Evolutionary conservation across 2,797 vertebrate species (phyloP).

Genomic region (Coregonus ussuriensis): DNA sequence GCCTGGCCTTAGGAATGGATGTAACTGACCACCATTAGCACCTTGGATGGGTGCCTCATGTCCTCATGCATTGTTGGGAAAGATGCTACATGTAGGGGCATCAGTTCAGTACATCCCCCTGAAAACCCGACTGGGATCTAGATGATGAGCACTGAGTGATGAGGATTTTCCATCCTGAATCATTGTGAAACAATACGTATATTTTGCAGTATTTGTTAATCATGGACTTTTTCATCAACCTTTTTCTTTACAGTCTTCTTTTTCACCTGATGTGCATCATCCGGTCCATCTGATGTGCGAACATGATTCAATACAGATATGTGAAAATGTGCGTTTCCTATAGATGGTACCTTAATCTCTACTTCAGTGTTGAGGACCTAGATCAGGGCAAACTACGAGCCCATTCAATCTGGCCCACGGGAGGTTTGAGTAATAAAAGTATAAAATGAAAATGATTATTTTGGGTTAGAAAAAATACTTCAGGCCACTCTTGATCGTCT

Average conservation of each 20-base stretch:
- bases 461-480: too few species aligned
- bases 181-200: neutral
- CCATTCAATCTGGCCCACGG: too few species aligned
- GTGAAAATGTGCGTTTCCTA: neutral
- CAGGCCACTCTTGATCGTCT: too few species aligned
- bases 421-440: too few species aligned
- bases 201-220: constrained; percentile 18
- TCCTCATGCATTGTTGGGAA: neutral
- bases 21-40: neutral
- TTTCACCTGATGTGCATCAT: neutral
- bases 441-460: too few species aligned
- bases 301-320: neutral
- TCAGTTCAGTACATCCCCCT: neutral
- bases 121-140: neutral
- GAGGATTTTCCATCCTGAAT: too few species aligned
- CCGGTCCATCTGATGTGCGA: neutral
- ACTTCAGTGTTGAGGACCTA: too few species aligned
- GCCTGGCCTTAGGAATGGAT: neutral
- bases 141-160: too few species aligned
- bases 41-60: neutral
- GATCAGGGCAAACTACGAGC: too few species aligned
- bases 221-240: neutral
- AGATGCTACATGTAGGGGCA: neutral
- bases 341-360: too few species aligned
- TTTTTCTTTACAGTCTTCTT: neutral